Percentiles rank a stretch among this genome's conserved stretches.
These are phyloP conservation scores for Piaya cayana DNA, from an alignment of 2,113 vertebrate genomes.

Conservation along the genomic window DNA sequence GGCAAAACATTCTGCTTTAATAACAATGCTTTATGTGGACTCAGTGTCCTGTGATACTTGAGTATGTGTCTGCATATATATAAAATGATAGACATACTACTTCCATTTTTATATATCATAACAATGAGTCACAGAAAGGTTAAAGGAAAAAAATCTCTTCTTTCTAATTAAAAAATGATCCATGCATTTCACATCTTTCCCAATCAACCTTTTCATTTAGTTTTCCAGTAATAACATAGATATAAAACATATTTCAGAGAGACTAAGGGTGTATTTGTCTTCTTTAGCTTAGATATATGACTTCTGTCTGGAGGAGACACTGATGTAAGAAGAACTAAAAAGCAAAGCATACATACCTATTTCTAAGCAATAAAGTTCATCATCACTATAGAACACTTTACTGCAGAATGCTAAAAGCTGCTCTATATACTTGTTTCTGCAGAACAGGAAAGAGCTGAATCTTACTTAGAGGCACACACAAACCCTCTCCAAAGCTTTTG, in stretches of 20 bases:
- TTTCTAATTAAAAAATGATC: neutral
- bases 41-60: neutral
- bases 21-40: neutral
- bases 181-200: neutral
- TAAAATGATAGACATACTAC: neutral
- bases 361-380: neutral
- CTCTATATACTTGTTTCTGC: neutral
- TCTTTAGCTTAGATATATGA: neutral
- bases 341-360: neutral
- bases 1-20: neutral
- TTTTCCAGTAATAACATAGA: neutral
- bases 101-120: neutral
- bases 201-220: neutral
- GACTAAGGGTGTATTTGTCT: neutral
- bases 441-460: neutral
- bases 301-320: neutral
- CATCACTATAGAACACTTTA: neutral
- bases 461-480: neutral
- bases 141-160: neutral
- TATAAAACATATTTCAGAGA: neutral
- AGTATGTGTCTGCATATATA: fast-evolving
- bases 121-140: neutral
- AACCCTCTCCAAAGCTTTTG: neutral
- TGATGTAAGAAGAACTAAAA: neutral
- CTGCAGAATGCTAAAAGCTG: neutral